Evolutionary conservation across 2,888 invertebrate genomes (phyloP), one percentile per base, ranked within the genome.

Genomic region (Apamea crenata): DNA sequence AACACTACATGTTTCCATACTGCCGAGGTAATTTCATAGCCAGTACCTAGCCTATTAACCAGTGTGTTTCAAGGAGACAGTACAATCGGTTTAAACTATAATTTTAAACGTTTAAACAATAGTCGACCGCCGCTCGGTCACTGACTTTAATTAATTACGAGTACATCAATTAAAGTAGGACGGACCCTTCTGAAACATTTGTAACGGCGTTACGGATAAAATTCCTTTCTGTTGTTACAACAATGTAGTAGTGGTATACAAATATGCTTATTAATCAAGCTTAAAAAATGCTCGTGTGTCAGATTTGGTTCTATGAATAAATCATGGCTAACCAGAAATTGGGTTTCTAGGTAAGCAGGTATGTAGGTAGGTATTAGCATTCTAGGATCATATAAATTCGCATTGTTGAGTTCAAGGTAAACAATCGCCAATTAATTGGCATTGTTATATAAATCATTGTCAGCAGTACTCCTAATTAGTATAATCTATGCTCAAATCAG

Each of bases 121-220:
- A 90, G 89, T 71, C 77, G 78, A 83, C 88, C 86, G 84, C 89
- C 86, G 87, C 85, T 89, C 93, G 92, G 93, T 93, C 92, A 93
- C 86, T 92, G 92, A 91, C 93, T 91, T 91, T 93, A 92, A 94
- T 93, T 93, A 92, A 93, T 91, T 91, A 91, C 90, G 82, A 88
- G 87, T 88, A 87, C 36, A 63, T 88, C 91, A 91, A 97, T 92
- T 92, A 92, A 90, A 86, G 83, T 85, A 85, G 81, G 69, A 63
- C 84, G 80, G 89, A 83, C 89, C 91, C 89, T 90, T 90, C 86
- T 77, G 82, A 83, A 81, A 74, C 88, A 86, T 85, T 85, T 82
- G 79, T 82, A 77, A 21, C 16, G 16, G 65, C 74, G 75, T 81
- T 82, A 74, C 76, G 67, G 74, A 77, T 77, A 69, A 80, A 83